Conservation (phyloP, 2,113 vertebrate genomes). For the Perccottus glenii region DNA sequence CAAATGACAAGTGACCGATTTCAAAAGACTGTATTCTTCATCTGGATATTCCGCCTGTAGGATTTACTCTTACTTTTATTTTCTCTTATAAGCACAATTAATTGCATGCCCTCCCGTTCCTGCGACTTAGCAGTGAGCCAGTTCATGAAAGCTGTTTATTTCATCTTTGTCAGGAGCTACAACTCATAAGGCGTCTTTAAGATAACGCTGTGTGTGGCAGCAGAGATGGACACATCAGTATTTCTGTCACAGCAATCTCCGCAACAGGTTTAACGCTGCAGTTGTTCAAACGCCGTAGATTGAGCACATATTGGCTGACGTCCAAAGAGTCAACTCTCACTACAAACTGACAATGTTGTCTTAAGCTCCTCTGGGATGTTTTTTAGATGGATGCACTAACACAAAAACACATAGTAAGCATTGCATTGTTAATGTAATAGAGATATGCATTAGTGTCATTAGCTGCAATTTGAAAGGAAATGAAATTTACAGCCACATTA, state of each 20-base stretch:
- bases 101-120: background rate
- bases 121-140: background rate
- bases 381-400: background rate
- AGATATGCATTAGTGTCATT: constrained; percentile 9
- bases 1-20: constrained; percentile 19
- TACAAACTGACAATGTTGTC: background rate
- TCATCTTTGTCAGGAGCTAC: constrained; percentile 15
- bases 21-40: constrained; percentile 22
- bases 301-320: background rate
- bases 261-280: constrained; percentile 23
- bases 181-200: constrained; percentile 21
- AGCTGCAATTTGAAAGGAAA: constrained; percentile 15
- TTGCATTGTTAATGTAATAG: background rate
- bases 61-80: background rate
- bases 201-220: constrained; percentile 7
- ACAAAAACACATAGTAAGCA: background rate
- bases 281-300: constrained; percentile 13
- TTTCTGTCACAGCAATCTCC: constrained; percentile 28
- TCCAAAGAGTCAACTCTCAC: background rate
- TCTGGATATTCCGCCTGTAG: constrained; percentile 21
- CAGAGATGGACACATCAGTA: constrained; percentile 9
- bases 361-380: background rate
- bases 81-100: constrained; percentile 5
- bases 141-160: constrained; percentile 8
- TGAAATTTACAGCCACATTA: constrained; percentile 56